Base-by-base conservation (phyloP, 2,888 invertebrate genomes). In the Epiblema foenella region DNA sequence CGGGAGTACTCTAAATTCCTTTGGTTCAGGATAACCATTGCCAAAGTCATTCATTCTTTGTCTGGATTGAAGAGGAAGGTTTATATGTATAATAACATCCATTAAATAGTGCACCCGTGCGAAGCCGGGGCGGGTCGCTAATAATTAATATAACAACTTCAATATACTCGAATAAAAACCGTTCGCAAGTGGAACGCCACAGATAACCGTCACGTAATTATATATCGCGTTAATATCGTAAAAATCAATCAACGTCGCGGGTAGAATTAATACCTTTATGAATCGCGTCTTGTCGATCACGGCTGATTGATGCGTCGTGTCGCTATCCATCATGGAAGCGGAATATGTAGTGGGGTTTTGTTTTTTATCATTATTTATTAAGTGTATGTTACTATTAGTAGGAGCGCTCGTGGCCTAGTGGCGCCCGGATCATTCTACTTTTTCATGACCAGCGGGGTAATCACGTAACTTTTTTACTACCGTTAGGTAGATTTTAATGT, bases 201-300 rank as follows among this genome's bases (percentile, higher is more conserved):
- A 70, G 70, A 66, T 70, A 70, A 70, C 70, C 70, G 70, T 70
- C 70, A 70, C 65, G 70, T 83, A 83, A 83, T 83, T 85, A 83
- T 83, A 81, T 80, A 83, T 78, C 82, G 79, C 84, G 83, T 82
- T 87, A 87, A 87, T 87, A 88, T 85, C 86, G 75, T 82, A 86
- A 87, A 85, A 89, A 88, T 88, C 87, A 85, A 86, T 89, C 89
- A 89, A 85, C 80, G 89, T 89, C 89, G 82, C 29, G 75, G 69
- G 84, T 85, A 85, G 85, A 89, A 89, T 89, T 88, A 89, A 89
- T 89, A 88, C 86, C 83, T 85, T 85, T 83, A 85, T 86, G 89
- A 88, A 86, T 86, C 85, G 87, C 83, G 88, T 84, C 77, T 81
- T 84, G 90, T 92, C 93, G 87, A 90, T 93, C 92, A 90, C 72